Percentiles rank a stretch among this genome's conserved stretches.
These are phyloP conservation scores for Manis javanica DNA, from an alignment of 2,797 vertebrate species.

Conservation along the genomic window DNA sequence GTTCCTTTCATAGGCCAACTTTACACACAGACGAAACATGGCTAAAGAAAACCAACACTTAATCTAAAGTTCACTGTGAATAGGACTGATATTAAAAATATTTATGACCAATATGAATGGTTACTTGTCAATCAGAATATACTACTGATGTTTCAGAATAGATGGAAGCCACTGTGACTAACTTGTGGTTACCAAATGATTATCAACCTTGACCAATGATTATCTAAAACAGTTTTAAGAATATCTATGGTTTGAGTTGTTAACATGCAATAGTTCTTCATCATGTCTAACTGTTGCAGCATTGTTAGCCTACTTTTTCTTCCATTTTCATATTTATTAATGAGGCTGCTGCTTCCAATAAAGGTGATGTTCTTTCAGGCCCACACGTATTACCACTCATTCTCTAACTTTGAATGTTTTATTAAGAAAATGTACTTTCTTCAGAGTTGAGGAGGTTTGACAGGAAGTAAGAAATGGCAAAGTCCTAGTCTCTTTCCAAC, in stretches of 20 bases:
- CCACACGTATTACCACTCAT: not conserved
- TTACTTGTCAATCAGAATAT: not conserved
- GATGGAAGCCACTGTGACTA: not conserved
- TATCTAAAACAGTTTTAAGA: constrained; percentile 39
- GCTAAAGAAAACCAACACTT: constrained; percentile 19
- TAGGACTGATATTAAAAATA: not conserved
- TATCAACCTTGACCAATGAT: not conserved
- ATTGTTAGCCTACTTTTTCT: constrained; percentile 19
- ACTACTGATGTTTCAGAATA: not conserved
- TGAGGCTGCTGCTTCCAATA: not conserved
- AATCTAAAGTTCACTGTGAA: not conserved
- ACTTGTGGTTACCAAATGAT: not conserved
- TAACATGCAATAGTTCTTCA: constrained; percentile 26
- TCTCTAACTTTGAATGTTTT: constrained; percentile 36
- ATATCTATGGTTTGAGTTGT: constrained; percentile 13
- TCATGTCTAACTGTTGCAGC: constrained; percentile 19
- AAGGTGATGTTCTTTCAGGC: not conserved
- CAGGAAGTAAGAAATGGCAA: constrained; percentile 25
- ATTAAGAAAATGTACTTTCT: constrained; percentile 15
- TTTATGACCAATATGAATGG: not conserved
- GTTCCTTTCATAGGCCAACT: not conserved
- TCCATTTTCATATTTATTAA: not conserved
- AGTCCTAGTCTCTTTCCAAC: not conserved
- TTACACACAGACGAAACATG: not conserved
- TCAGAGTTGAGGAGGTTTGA: not conserved